Conservation (phyloP, 2,113 vertebrate genomes). For the Rutilus rutilus region DNA sequence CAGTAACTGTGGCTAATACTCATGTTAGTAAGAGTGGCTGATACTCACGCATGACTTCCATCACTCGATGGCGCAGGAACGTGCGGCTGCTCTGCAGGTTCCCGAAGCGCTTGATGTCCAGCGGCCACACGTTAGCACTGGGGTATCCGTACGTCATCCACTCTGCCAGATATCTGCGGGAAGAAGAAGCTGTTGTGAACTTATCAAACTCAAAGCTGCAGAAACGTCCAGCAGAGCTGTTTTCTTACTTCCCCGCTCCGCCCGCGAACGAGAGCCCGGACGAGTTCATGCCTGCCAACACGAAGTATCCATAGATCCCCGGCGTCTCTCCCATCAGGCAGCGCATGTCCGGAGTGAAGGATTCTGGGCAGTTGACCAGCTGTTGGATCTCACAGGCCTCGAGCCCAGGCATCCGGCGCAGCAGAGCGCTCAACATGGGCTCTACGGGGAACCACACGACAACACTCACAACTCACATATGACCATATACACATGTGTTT, state of each 20-base stretch:
- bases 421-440: constrained; percentile 86
- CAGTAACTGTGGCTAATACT: constrained; percentile 65
- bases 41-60: constrained; percentile 98
- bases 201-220: not conserved
- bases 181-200: not conserved
- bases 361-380: constrained; percentile 94
- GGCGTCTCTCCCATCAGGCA: constrained; percentile 96
- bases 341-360: constrained; percentile 94
- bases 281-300: constrained; percentile 96
- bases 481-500: not conserved
- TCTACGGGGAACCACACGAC: constrained; percentile 68
- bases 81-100: constrained; percentile 95
- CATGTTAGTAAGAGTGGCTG: constrained; percentile 57
- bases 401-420: constrained; percentile 88
- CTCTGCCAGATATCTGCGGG: constrained; percentile 88
- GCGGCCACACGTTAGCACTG: constrained; percentile 88
- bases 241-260: constrained; percentile 91
- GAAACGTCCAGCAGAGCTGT: not conserved
- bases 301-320: constrained; percentile 83
- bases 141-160: constrained; percentile 97
- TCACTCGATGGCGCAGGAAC: constrained; percentile 94
- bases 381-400: constrained; percentile 90
- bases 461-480: no score
- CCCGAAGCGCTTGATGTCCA: constrained; percentile 96
- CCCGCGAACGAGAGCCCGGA: constrained; percentile 91